phyloP scores from a whole-genome alignment of 92 coral and sea anemone species.

The Bergia puertoricense region DNA sequence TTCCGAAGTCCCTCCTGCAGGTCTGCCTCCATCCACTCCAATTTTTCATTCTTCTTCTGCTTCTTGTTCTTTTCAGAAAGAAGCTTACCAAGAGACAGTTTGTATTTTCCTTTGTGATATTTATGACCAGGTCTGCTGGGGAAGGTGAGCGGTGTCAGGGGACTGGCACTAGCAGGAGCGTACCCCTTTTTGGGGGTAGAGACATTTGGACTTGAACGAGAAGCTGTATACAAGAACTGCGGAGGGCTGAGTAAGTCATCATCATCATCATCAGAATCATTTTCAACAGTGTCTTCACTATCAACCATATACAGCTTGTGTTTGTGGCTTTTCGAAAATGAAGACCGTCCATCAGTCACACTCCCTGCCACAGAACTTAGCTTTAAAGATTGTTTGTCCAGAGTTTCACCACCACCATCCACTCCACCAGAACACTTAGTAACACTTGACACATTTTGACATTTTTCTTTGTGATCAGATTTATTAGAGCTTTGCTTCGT shows the following conservation, averaged over 20 bases:
- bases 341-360: background rate
- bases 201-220: slow-evolving; percentile 54
- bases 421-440: background rate
- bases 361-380: background rate
- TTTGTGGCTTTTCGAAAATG: background rate
- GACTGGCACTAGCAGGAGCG: slow-evolving; percentile 49
- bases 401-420: background rate
- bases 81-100: slow-evolving; percentile 72
- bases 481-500: background rate
- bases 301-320: background rate
- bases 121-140: slow-evolving; percentile 21
- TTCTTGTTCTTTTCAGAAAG: slow-evolving; percentile 69
- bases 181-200: slow-evolving; percentile 54
- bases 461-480: background rate
- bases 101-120: slow-evolving; percentile 46
- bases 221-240: slow-evolving; percentile 60
- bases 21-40: slow-evolving; percentile 74
- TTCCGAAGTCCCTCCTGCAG: slow-evolving; percentile 69
- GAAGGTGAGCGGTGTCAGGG: slow-evolving; percentile 46
- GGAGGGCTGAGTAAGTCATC: slow-evolving; percentile 87
- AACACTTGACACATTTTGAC: background rate
- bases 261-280: slow-evolving; percentile 58
- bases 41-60: slow-evolving; percentile 54
- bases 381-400: background rate
- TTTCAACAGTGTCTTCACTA: slow-evolving; percentile 1